A percentile compares a stretch with the other conserved stretches of the same genome.
Evolutionary conservation across 2,888 invertebrate species (phyloP).

Genomic region (Tillus elongatus): DNA sequence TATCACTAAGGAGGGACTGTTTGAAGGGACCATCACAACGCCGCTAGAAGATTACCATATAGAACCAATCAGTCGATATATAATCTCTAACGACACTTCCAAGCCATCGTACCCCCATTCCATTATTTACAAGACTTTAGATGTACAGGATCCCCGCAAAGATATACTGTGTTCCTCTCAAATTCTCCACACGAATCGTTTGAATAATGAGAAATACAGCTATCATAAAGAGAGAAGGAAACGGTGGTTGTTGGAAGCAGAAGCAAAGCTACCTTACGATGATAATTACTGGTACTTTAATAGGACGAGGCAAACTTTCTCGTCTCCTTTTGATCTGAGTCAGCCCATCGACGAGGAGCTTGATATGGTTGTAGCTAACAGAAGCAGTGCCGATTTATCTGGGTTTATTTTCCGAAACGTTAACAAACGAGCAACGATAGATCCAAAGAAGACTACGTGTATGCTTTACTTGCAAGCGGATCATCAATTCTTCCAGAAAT

Average conservation of each 20-base stretch:
- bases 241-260: conserved; percentile 62
- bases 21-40: conserved; percentile 81
- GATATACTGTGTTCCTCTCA: conserved; percentile 35
- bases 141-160: conserved; percentile 52
- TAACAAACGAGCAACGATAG: conserved; percentile 61
- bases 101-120: conserved; percentile 57
- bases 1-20: conserved; percentile 75
- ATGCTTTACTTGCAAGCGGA: conserved; percentile 93
- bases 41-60: conserved; percentile 72
- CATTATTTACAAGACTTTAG: conserved; percentile 73
- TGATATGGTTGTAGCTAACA: conserved; percentile 28
- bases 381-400: conserved; percentile 35
- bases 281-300: conserved; percentile 43
- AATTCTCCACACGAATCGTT: conserved; percentile 27
- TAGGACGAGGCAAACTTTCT: conserved; percentile 46
- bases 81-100: conserved; percentile 35
- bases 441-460: conserved; percentile 86
- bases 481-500: conserved; percentile 91
- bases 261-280: conserved; percentile 41
- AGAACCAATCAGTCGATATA: conserved; percentile 67
- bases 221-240: conserved; percentile 42
- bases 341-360: conserved; percentile 38
- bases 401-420: conserved; percentile 51
- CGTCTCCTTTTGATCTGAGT: conserved; percentile 36
- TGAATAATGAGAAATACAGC: conserved; percentile 35